A percentile compares a stretch with the other conserved stretches of the same genome.
These are phyloP conservation scores for Orientallactaga sibirica DNA, from an alignment of 2,797 vertebrate species.

Conservation along the genomic window DNA sequence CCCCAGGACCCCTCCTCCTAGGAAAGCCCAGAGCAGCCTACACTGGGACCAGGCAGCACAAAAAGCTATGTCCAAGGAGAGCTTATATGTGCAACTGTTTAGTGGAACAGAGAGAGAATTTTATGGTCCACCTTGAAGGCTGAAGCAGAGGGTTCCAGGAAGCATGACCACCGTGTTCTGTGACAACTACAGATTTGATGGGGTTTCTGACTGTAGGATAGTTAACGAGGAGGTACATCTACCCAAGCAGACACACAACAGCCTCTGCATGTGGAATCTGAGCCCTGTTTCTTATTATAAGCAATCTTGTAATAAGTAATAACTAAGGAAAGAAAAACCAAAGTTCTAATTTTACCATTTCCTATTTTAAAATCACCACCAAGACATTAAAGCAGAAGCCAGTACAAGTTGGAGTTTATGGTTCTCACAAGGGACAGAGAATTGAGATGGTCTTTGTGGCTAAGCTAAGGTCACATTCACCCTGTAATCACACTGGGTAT, in stretches of 20 bases:
- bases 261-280: background rate
- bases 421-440: slow-evolving; percentile 24
- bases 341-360: slow-evolving; percentile 17
- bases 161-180: background rate
- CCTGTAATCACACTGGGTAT: background rate
- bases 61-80: background rate
- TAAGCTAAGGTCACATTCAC: background rate
- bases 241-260: no score
- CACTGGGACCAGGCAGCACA: background rate
- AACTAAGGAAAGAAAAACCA: slow-evolving; percentile 40
- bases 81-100: no score
- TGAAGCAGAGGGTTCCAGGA: background rate
- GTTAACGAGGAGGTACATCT: background rate
- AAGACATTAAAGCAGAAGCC: background rate
- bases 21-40: background rate
- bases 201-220: background rate
- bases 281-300: background rate
- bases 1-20: background rate
- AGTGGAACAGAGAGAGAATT: background rate
- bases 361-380: slow-evolving; percentile 30
- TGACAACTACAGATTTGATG: background rate
- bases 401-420: background rate
- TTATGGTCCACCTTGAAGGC: background rate
- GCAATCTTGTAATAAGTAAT: background rate
- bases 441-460: slow-evolving; percentile 41